These are phyloP conservation scores for Phylloscopus whistleri DNA, from an alignment of 2,113 vertebrate genomes.

Conservation along the genomic window DNA sequence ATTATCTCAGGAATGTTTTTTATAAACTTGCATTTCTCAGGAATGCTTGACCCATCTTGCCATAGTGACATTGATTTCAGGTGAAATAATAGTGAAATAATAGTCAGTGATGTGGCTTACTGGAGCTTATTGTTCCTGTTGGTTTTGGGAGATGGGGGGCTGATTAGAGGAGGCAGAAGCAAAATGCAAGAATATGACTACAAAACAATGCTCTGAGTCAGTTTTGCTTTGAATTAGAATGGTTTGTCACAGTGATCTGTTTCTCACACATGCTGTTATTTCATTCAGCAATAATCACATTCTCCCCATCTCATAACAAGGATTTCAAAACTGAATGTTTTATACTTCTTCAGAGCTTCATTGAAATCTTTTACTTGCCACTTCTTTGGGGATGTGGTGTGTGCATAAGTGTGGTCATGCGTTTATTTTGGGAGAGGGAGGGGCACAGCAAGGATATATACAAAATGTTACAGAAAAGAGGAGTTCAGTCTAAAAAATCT, in stretches of 20 bases:
- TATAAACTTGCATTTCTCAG: background rate
- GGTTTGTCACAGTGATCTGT: background rate
- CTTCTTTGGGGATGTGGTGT: background rate
- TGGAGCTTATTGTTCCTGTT: background rate
- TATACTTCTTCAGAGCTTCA: background rate
- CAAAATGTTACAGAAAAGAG: background rate
- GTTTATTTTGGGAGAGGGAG: background rate
- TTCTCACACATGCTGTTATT: background rate
- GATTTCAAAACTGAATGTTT: background rate
- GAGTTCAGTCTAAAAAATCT: background rate
- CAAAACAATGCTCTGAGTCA: background rate
- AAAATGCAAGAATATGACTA: background rate
- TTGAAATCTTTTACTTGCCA: background rate
- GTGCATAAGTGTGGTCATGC: background rate
- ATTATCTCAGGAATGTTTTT: background rate
- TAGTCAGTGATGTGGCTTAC: background rate
- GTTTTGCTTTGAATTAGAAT: background rate
- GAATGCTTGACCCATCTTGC: background rate
- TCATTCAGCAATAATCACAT: background rate
- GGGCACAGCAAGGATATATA: background rate
- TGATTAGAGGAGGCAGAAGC: background rate
- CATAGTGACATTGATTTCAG: background rate
- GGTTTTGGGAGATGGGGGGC: background rate
- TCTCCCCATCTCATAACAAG: background rate
- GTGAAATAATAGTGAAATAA: background rate